Evolutionary conservation across 2,888 invertebrate species (phyloP).

Genomic region (Galerucella pusilla): DNA sequence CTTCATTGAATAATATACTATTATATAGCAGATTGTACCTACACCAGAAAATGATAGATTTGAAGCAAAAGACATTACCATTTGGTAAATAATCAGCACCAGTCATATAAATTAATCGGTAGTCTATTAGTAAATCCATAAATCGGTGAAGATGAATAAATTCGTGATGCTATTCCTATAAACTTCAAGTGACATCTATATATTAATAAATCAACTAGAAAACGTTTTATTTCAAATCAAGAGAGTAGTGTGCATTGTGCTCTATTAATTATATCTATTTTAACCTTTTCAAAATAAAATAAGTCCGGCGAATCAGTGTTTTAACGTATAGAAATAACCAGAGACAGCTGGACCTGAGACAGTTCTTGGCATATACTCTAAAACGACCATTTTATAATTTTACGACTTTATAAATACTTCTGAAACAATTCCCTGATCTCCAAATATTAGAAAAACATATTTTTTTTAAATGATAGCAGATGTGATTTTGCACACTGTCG

Average conservation of each 20-base stretch:
- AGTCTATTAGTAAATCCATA: neutral
- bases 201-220: neutral
- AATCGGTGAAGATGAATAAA: neutral
- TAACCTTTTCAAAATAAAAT: neutral
- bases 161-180: neutral
- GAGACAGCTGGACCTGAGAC: neutral
- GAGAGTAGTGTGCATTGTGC: neutral
- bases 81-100: too few species aligned
- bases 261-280: neutral
- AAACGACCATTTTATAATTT: neutral
- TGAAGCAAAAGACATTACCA: too few species aligned
- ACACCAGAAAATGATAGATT: too few species aligned
- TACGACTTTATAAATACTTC: too few species aligned
- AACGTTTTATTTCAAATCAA: neutral
- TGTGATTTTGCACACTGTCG: neutral
- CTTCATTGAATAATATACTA: too few species aligned
- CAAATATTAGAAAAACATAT: neutral
- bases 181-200: neutral
- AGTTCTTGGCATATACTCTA: neutral
- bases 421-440: too few species aligned
- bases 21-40: too few species aligned
- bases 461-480: neutral
- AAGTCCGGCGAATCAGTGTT: neutral
- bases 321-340: slow-evolving; percentile 1
- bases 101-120: neutral